Conservation (phyloP, 2,888 invertebrate species). For the Gastrophysa polygoni region DNA sequence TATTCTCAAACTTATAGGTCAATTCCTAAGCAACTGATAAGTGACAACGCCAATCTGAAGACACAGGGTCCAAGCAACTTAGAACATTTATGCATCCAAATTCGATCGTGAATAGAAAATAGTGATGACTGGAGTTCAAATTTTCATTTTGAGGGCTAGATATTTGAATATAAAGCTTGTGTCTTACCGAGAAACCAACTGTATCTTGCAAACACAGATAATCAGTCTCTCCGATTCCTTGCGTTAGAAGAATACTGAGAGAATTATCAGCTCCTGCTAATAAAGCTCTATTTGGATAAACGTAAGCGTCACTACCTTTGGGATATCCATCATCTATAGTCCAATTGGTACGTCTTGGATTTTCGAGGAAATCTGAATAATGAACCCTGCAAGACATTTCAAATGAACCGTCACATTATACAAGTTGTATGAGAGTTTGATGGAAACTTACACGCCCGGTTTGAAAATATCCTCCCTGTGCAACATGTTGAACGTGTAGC, state of each 20-base stretch:
- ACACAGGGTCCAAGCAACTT: too few species aligned
- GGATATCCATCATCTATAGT: slow-evolving; percentile 67
- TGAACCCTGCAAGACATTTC: slow-evolving; percentile 38
- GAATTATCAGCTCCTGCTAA: slow-evolving; percentile 64
- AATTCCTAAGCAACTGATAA: too few species aligned
- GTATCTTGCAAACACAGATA: slow-evolving; percentile 37
- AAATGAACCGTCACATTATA: too few species aligned
- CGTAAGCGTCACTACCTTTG: slow-evolving; percentile 58
- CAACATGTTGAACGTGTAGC: slow-evolving; percentile 73
- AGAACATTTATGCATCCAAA: too few species aligned
- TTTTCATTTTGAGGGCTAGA: too few species aligned
- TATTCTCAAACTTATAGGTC: too few species aligned
- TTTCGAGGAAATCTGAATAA: slow-evolving; percentile 33
- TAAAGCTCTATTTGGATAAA: slow-evolving; percentile 69
- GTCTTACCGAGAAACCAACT: slow-evolving; percentile 36
- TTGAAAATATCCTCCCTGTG: slow-evolving; percentile 65
- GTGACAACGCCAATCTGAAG: too few species aligned
- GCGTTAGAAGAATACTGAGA: slow-evolving; percentile 30
- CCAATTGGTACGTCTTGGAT: slow-evolving; percentile 56
- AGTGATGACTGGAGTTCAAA: too few species aligned
- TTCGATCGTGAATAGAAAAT: too few species aligned
- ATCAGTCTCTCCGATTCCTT: slow-evolving; percentile 30
- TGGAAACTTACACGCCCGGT: slow-evolving; percentile 60
- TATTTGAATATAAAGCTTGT: neutral
- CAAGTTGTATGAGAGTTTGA: too few species aligned